Base-by-base conservation (phyloP, 1,140 invertebrate genomes). In the Formica exsecta region DNA sequence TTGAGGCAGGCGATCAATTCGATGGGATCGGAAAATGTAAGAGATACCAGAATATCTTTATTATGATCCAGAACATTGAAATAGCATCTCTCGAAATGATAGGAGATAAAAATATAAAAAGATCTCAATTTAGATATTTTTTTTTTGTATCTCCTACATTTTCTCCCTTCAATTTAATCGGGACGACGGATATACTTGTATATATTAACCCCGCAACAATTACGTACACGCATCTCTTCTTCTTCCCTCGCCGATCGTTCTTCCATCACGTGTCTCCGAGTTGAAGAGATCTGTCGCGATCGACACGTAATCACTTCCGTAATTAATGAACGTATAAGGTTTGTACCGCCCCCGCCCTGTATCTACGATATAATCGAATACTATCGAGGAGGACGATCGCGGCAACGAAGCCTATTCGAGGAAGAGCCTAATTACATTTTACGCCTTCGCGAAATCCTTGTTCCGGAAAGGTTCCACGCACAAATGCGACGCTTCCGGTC, bases 341-440 rank as follows among this genome's bases (percentile, higher is more conserved):
- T 81, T 71, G 11, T 48, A 44, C 38, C 38, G 44, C 16, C 54
- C 36, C 68, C 29, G 13, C 51, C 16, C 38, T 61, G 44, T 41
- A 74, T 44, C 44, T n/a, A 29, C 68, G 54, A 83, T 73, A 32
- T 48, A 68, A 81, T 61, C 51, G 51, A 71, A 16, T 51, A 32
- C 36, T 54, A 48, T 68, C 44, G 44, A 54, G 64, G 44, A 70
- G 64, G 44, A 80, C 9, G 36, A 68, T 68, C 36, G 65, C 76
- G 64, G 25, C 25, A 29, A 44, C 19, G 25, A 73, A 73, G 79
- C 79, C 68, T 83, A 83, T 74, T 38, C 79, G 68, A 61, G n/a
- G 61, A 62, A 83, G 79, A 74, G 79, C 79, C 79, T 83, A 83
- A 83, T 83, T 83, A 83, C 32, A 25, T 19, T 38, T 57, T 68